Base-by-base conservation (phyloP, 1,140 invertebrate genomes). In the Paraescarpia echinospica region DNA sequence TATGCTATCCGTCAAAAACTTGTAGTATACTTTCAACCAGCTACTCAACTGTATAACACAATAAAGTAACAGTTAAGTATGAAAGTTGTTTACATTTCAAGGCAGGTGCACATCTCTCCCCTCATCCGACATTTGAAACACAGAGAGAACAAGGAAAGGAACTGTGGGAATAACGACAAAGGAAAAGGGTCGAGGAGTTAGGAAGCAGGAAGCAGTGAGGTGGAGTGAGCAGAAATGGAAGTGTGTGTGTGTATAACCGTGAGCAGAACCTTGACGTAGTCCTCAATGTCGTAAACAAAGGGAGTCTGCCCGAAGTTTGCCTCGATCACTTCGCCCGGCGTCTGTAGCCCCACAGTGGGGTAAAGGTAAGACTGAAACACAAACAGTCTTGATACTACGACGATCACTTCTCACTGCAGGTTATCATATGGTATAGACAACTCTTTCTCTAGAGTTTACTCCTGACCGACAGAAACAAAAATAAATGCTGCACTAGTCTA, bases 281-380 rank as follows among this genome's bases (percentile, higher is more conserved):
- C 98, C 95, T 99, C 98, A 94, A 99, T 99, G 96, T 99, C 98
- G 96, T 99, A 99, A 93, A 99, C 97, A 97, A 99, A 99, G 18
- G 99, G 99, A 94, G 97, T 97, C 95, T 99, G 98, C 0, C 99
- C 99, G 96, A 99, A 99, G 97, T 99, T 99, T 2, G 99, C 99
- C 96, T 99, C 99, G 22, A 99, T 98, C 48, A 99, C 98, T 96
- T 99, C 99, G 89, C 99, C 99, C 0, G 99, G 98, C 90, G 99
- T 99, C 97, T 99, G 99, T 90, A 99, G 97, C 33, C 99, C 99
- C 93, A 99, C 99, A 2, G 99, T 99, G 33, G 99, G 99, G 96
- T 99, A 99, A 89, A 99, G 96, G 96, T 99, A 98, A 93, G 98
- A 97, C 98, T 99, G 96, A 33, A 97, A 97, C 95, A 94, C 93